Evolutionary conservation across 2,113 vertebrate species (phyloP), one percentile per base, ranked within the genome.

Genomic region (Brachypodius melanocephalos): DNA sequence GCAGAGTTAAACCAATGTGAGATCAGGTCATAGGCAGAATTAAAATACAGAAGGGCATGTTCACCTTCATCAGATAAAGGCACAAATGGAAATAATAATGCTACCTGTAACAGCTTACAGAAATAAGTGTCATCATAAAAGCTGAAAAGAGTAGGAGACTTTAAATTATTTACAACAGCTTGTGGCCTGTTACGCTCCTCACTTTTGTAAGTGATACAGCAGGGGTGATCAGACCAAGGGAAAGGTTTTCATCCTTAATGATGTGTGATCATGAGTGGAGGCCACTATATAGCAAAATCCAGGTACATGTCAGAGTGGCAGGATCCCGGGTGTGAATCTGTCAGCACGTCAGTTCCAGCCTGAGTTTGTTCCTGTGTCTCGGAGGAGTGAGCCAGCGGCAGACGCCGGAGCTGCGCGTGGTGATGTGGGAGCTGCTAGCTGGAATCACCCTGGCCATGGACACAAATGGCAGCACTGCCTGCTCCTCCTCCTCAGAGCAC

Each of bases 331-430:
- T 11, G 32, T 17, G 65, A 69, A 51, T 65, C 68, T 63, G 40
- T 17, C 59, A 51, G 85, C 36, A 19, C 25, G 20, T 13, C 22
- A 14, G 0, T 17, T 61, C 32, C 85, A 85, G 17, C 51, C 49
- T 0, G 51, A 48, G 40, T 15, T 38, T 9, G 26, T 46, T 59
- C 18, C 22, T 0, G 4, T 22, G 14, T 24, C 45, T 48, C 10
- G 9, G 48, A 52, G 6, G 10, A 43, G n/a, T 8, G 2, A 48
- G 59, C 6, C 67, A 66, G 91, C 0, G 0, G 38, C 86, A 80
- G 90, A 18, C 10, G 12, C 24, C 22, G 2, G 55, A 51, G 61
- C 4, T 0, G 38, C 21, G 38, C 3, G 8, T 20, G 68, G 21
- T 40, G 77, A 14, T 42, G 54, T 22, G 69, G 58, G 84, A 82